Conservation (phyloP, 1,140 invertebrate species). For the Psilanteris sp. region DNA sequence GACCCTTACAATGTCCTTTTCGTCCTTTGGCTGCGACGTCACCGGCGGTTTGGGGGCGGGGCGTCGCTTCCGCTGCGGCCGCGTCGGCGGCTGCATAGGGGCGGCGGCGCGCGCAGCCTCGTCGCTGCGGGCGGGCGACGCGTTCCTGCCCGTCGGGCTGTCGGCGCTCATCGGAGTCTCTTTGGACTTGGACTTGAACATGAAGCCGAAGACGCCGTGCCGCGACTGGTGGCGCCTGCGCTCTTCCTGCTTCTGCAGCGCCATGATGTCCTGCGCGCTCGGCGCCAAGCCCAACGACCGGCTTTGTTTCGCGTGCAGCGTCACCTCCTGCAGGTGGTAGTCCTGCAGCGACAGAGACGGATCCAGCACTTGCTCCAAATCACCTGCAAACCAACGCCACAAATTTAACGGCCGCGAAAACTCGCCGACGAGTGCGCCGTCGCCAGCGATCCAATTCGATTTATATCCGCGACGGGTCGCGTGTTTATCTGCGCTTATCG, state of each 20-base stretch:
- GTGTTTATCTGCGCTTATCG: too few relatives aligned
- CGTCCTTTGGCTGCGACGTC: constrained; percentile 1
- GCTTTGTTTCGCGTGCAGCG: constrained; percentile 81
- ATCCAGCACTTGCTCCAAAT: constrained; percentile 83
- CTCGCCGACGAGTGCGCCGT: too few relatives aligned
- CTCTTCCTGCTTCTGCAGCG: constrained; percentile 82
- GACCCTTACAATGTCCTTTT: constrained; percentile 17
- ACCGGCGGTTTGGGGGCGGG: constrained; percentile 82
- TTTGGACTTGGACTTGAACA: constrained; percentile 79
- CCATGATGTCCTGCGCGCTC: constrained; percentile 84
- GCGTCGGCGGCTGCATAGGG: constrained; percentile 75
- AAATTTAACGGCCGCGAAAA: constrained; percentile 27
- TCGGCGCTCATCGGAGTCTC: constrained; percentile 80
- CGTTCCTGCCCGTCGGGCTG: constrained; percentile 77
- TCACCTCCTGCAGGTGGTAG: constrained; percentile 85
- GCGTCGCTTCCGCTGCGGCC: constrained; percentile 81
- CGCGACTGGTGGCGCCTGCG: constrained; percentile 79
- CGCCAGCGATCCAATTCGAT: too few relatives aligned
- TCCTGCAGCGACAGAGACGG: constrained; percentile 82
- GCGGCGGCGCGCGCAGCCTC: constrained; percentile 74
- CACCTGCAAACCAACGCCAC: constrained; percentile 77
- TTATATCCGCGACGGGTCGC: too few relatives aligned
- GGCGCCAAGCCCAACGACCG: constrained; percentile 79
- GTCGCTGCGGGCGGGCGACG: constrained; percentile 80
- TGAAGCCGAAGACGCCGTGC: constrained; percentile 81